Evolutionary conservation across 2,888 invertebrate species (phyloP).

Genomic region (Drosophila infuscata): DNA sequence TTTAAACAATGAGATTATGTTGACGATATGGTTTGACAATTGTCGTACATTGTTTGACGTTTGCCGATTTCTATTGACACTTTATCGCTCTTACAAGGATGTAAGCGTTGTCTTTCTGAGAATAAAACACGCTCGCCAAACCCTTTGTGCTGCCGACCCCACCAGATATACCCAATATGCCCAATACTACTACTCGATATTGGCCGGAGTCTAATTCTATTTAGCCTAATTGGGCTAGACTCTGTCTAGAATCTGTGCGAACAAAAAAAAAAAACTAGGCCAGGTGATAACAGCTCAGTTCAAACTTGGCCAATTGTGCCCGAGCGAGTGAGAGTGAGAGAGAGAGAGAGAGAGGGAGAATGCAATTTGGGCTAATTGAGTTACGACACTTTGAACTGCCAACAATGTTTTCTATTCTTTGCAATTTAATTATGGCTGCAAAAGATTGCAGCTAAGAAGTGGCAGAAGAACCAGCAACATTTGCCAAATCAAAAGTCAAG

Average conservation of each 20-base stretch:
- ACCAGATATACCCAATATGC: background rate
- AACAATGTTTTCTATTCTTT: background rate
- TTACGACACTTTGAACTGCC: background rate
- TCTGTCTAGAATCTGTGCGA: conserved; percentile 21
- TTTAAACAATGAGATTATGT: conserved; percentile 79
- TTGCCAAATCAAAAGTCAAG: background rate
- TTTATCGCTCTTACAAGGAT: conserved; percentile 78
- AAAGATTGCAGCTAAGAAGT: background rate
- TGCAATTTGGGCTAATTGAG: conserved; percentile 48
- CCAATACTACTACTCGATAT: conserved; percentile 5
- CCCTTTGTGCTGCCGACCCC: conserved; percentile 65
- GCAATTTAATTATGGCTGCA: conserved; percentile 12
- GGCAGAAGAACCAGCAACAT: background rate
- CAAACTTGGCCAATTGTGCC: background rate
- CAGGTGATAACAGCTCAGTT: conserved; percentile 23
- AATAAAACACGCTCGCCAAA: conserved; percentile 64
- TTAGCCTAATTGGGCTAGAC: conserved; percentile 69
- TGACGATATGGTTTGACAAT: conserved; percentile 80
- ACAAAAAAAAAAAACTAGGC: conserved; percentile 35
- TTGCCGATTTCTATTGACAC: conserved; percentile 78
- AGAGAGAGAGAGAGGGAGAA: background rate
- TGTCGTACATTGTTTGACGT: conserved; percentile 82
- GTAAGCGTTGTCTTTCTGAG: conserved; percentile 76
- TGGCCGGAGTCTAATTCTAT: conserved; percentile 47
- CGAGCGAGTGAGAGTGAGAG: background rate